These are phyloP conservation scores for Drosophila emarginata DNA, from an alignment of 2,888 invertebrate genomes.

Conservation along the genomic window DNA sequence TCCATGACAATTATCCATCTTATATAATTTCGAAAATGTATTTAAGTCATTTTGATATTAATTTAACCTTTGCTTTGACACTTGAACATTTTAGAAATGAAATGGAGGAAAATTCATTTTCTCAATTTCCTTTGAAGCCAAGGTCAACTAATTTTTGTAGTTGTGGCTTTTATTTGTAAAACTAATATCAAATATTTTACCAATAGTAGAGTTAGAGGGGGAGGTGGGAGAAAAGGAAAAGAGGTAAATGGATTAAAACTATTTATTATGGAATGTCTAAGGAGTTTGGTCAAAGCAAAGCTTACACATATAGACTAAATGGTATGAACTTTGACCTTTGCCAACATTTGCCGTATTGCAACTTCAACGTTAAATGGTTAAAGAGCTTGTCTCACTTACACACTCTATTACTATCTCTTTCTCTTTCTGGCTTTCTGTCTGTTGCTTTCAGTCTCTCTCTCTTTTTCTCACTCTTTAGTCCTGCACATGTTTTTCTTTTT, in stretches of 20 bases:
- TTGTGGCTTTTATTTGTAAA: background rate
- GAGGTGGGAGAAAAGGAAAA: background rate
- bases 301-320: slow-evolving; percentile 22
- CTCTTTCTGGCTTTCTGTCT: background rate
- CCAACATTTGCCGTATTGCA: slow-evolving; percentile 19
- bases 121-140: background rate
- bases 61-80: background rate
- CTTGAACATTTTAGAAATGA: background rate
- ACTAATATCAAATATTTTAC: background rate
- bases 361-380: slow-evolving; percentile 46
- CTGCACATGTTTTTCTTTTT: background rate
- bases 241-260: background rate
- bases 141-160: background rate
- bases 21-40: too few relatives aligned
- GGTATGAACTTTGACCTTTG: slow-evolving; percentile 67
- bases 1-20: too few relatives aligned
- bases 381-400: slow-evolving; percentile 47
- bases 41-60: background rate
- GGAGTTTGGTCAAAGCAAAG: background rate
- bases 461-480: background rate
- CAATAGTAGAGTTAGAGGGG: background rate
- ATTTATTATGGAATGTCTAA: background rate
- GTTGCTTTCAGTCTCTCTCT: too few relatives aligned
- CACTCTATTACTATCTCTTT: slow-evolving; percentile 1
- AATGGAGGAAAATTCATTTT: background rate